These are phyloP conservation scores for Neelides sp. DNA, from an alignment of 1,140 invertebrate genomes.

Conservation along the genomic window DNA sequence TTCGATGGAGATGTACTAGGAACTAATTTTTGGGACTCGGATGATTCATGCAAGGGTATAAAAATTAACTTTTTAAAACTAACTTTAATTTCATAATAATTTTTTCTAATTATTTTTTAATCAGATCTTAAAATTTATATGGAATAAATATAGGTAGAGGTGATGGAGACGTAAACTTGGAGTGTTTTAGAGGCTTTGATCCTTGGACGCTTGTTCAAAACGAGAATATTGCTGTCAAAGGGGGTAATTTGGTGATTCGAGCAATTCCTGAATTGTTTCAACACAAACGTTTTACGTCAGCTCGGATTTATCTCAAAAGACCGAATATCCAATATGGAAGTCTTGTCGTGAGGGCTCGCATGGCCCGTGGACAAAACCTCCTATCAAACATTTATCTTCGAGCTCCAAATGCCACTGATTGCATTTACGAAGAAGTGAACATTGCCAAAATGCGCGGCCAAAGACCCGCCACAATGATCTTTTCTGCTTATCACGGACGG, in stretches of 20 bases:
- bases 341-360: constrained; percentile 1
- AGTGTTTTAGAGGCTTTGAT: constrained; percentile 4
- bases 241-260: neutral
- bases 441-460: constrained; percentile 5
- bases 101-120: too few species aligned
- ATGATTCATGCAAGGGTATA: too few species aligned
- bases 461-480: neutral
- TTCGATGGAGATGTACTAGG: too few species aligned
- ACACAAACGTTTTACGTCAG: neutral
- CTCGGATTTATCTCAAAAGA: neutral
- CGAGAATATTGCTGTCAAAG: constrained; percentile 3
- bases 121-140: too few species aligned
- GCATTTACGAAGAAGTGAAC: constrained; percentile 9
- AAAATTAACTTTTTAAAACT: too few species aligned
- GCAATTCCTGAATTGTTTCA: neutral
- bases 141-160: constrained; percentile 10
- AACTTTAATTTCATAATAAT: neutral
- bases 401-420: constrained; percentile 4
- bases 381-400: constrained; percentile 4
- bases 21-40: too few species aligned
- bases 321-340: neutral
- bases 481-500: neutral
- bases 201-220: too few species aligned
- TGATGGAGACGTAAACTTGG: constrained; percentile 2
- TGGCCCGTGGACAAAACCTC: constrained; percentile 1